Evolutionary conservation across 2,113 vertebrate species (phyloP), one percentile per base, ranked within the genome.

Genomic region (Etia nguti): DNA sequence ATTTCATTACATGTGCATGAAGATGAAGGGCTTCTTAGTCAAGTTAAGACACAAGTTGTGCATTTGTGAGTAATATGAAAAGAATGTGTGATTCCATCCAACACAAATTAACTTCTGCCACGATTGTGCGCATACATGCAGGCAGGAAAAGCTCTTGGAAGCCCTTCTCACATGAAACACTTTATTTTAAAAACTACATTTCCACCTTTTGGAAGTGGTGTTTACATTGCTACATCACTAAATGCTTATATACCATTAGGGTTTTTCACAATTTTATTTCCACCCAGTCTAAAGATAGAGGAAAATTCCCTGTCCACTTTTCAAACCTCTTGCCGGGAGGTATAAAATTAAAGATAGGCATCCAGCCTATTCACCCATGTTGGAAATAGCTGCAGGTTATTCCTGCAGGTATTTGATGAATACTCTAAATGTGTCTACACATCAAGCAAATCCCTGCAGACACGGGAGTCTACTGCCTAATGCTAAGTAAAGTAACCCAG

Each of bases 311-410:
- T 10, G 13, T 82, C 41, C 26, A 20, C 59, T 41, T 60, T 43
- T 10, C 65, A 57, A 26, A 24, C n/a, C 18, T 59, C 34, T 26
- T 18, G 62, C 84, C 79, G 70, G 48, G n/a, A 18, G 80, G 80
- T 86, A 31, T 93, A 92, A 90, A 93, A 92, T 89, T 79, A 91
- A 80, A 91, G 52, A 56, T 84, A 73, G 73, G 81, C 91, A 62
- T 89, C 88, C 85, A 91, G 87, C 77, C 77, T 83, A 80, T 48
- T 82, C 83, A 54, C 88, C 38, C 82, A 68, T 81, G 86, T 91
- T 94, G 73, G 70, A 94, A 94, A 94, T 95, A 93, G 83, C 91
- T 86, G 60, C 56, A 90, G 90, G 90, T 95, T 94, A 92, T 95
- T 94, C 86, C 83, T 57, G 65, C 34, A 82, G 86, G 79, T 81